phyloP scores from a whole-genome alignment of 2,113 vertebrate species.

The Antechinus flavipes region DNA sequence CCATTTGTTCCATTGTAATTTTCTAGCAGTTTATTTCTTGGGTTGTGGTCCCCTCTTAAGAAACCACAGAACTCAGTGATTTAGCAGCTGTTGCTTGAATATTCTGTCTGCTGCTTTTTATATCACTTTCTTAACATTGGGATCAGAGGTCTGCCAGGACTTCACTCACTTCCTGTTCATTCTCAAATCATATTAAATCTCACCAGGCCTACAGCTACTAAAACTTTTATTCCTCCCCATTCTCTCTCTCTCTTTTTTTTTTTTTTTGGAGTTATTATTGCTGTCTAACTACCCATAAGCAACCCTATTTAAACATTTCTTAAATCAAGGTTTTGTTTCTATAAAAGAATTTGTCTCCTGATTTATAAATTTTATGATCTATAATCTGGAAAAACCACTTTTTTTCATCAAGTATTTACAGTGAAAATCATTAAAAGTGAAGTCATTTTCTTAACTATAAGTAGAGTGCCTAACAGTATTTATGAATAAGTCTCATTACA shows the following conservation, averaged over 20 bases:
- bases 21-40: too few species aligned
- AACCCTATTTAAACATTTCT: not conserved
- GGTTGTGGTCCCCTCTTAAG: too few species aligned
- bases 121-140: not conserved
- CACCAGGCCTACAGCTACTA: not conserved
- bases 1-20: too few species aligned
- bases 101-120: too few species aligned
- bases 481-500: too few species aligned
- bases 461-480: too few species aligned
- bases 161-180: not conserved
- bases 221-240: not conserved
- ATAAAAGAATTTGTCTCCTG: not conserved
- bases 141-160: not conserved
- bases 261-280: not conserved
- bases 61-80: too few species aligned
- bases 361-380: conserved; percentile 6
- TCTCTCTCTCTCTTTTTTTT: too few species aligned
- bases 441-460: too few species aligned
- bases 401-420: not conserved
- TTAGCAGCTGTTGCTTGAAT: too few species aligned
- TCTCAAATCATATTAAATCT: not conserved
- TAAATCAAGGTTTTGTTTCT: conserved; percentile 14
- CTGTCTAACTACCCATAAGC: not conserved
- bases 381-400: not conserved
- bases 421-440: not conserved